Evolutionary conservation across 2,888 invertebrate species (phyloP).

Genomic region (Eurois occulta): DNA sequence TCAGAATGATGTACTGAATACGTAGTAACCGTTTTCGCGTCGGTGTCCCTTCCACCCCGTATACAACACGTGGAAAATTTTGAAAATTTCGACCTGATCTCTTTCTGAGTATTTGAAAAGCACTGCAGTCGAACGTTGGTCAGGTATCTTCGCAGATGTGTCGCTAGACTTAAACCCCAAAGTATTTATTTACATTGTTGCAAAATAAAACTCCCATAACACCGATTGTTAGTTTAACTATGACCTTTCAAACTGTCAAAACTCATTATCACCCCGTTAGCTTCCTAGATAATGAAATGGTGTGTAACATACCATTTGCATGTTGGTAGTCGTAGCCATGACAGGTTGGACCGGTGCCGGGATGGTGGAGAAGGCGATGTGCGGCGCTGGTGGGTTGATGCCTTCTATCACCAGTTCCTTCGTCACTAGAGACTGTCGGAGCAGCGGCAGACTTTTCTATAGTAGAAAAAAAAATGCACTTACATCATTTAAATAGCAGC

Average conservation of each 20-base stretch:
- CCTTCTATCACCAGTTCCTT: conserved; percentile 98
- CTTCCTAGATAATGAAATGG: not conserved
- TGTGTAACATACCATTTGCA: conserved; percentile 76
- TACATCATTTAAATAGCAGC: not conserved
- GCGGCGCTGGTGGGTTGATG: conserved; percentile 96
- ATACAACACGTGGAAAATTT: not conserved
- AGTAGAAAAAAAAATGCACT: not conserved
- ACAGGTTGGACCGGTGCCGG: conserved; percentile 75
- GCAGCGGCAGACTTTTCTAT: conserved; percentile 98
- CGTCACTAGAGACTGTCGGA: conserved; percentile 96
- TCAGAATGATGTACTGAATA: too few species aligned
- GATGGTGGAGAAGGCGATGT: conserved; percentile 79
- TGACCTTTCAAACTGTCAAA: not conserved
- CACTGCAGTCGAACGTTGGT: not conserved
- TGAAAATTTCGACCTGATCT: not conserved
- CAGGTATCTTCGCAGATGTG: conserved; percentile 2
- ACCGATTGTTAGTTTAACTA: conserved; percentile 1
- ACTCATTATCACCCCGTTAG: not conserved
- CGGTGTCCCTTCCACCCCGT: too few species aligned
- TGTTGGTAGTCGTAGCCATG: conserved; percentile 71
- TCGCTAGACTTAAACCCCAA: conserved; percentile 27
- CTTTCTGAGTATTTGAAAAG: not conserved
- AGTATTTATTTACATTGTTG: conserved; percentile 38
- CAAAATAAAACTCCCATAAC: not conserved
- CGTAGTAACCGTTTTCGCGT: too few species aligned